Percentiles rank a stretch among this genome's conserved stretches.
phyloP scores from a whole-genome alignment of 1,140 invertebrate genomes.

The Cataglyphis hispanica region DNA sequence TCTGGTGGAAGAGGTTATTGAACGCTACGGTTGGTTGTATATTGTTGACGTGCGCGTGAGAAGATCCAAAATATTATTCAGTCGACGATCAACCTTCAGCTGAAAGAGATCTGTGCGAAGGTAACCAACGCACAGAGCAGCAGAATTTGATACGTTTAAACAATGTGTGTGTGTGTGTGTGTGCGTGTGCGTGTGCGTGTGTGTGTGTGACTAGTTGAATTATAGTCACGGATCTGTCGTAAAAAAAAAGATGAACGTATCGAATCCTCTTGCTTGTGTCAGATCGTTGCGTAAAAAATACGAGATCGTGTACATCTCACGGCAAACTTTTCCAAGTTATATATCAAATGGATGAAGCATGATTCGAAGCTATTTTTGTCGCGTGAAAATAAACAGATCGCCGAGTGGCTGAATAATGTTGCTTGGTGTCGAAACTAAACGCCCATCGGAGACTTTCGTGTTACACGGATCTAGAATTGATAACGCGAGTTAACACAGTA shows the following conservation, averaged over 20 bases:
- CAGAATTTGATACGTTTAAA: too few species aligned
- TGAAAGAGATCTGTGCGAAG: too few species aligned
- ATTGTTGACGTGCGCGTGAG: too few species aligned
- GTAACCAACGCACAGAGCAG: too few species aligned
- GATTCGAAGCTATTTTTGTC: conserved; percentile 16
- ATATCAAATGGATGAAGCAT: conserved; percentile 10
- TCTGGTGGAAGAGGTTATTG: too few species aligned
- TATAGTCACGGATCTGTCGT: conserved; percentile 13
- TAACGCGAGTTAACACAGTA: not conserved
- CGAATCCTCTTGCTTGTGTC: conserved; percentile 1
- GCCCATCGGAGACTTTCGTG: conserved; percentile 6
- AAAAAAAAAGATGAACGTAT: conserved; percentile 37
- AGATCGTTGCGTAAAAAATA: not conserved
- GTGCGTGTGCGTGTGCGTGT: not conserved
- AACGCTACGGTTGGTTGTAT: too few species aligned
- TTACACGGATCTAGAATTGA: not conserved
- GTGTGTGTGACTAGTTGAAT: conserved; percentile 1
- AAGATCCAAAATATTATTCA: too few species aligned
- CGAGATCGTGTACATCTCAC: not conserved
- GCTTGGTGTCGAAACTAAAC: conserved; percentile 18
- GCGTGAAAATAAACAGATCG: conserved; percentile 25
- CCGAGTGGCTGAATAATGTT: not conserved
- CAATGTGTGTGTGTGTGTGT: too few species aligned
- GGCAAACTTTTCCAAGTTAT: not conserved
- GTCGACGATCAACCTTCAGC: too few species aligned